Base-by-base conservation (phyloP, 1,140 invertebrate species). In the Drosophila tani region DNA sequence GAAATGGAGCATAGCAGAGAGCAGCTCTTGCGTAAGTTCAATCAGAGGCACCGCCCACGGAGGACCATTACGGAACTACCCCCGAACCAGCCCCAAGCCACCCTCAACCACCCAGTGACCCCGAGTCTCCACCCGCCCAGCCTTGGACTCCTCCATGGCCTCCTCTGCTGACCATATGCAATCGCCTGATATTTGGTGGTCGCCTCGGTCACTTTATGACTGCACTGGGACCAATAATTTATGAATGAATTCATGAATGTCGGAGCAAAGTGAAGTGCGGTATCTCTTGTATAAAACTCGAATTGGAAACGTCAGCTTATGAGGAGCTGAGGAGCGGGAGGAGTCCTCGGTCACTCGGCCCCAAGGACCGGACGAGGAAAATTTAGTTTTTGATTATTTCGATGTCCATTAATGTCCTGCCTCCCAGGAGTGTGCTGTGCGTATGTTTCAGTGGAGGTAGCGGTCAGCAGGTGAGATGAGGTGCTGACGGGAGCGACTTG, bases 231-330 rank as follows among this genome's bases (percentile, higher is more conserved):
- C 69, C 86, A 73, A 90, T 90, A 90, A 90, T 85, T 90, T 90
- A 90, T 90, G 85, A 90, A 90, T 90, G 85, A 90, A 85, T 82
- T 88, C 85, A 90, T 85, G 85, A 90, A 90, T 90, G 82, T 79
- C 79, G 79, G 82, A 90, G 69, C 62, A 74, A 74, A 74, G 70
- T 76, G 64, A 67, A 69, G 66, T 46, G 65, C 46, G 49, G 45
- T 32, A 41, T 40, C 65, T 71, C 66, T 51, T 60, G 74, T 51
- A 59, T 79, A 66, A 82, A 77, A 67, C 60, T 77, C 51, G 55
- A 81, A 88, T 71, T 64, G 81, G 82, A 71, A 83, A 40, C 76
- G 66, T 88, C 81, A 81, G 83, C 65, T 87, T 73, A 70, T 84
- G 50, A 76, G 41, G 40, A 64, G 51, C 17, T 29, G 29, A 29